phyloP scores from a whole-genome alignment of 1,140 invertebrate genomes.

The Apis cerana region DNA sequence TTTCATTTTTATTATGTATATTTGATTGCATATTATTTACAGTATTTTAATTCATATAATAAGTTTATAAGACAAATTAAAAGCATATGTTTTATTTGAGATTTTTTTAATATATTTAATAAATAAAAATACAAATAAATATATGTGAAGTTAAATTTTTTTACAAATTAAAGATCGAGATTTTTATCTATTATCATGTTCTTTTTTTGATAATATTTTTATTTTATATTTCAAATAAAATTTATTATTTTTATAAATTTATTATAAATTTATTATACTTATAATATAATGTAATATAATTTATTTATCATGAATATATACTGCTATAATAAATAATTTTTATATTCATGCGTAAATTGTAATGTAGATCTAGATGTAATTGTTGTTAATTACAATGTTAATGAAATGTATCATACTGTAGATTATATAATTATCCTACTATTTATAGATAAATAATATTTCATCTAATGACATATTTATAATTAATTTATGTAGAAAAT shows the following conservation, averaged over 20 bases:
- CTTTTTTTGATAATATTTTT: background rate
- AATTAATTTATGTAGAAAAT: slow-evolving; percentile 74
- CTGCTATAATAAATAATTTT: slow-evolving; percentile 39
- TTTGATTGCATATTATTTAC: background rate
- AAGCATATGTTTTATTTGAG: slow-evolving; percentile 18
- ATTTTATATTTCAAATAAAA: slow-evolving; percentile 8
- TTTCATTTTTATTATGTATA: background rate
- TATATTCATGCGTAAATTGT: slow-evolving; percentile 57
- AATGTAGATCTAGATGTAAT: slow-evolving; percentile 67
- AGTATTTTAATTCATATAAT: slow-evolving; percentile 46
- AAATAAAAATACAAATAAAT: background rate
- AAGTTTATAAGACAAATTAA: slow-evolving; percentile 15
- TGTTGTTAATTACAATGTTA: slow-evolving; percentile 62
- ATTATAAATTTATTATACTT: too few species aligned
- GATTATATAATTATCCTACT: slow-evolving; percentile 53
- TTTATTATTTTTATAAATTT: slow-evolving; percentile 13
- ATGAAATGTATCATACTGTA: slow-evolving; percentile 50
- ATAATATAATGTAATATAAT: slow-evolving; percentile 14
- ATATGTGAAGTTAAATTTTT: slow-evolving; percentile 36
- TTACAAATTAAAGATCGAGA: slow-evolving; percentile 25
- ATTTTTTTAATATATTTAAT: slow-evolving; percentile 28
- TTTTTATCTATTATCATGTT: slow-evolving; percentile 27
- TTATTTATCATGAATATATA: slow-evolving; percentile 17
- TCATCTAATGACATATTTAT: slow-evolving; percentile 71
- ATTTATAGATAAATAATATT: slow-evolving; percentile 68